phyloP scores from a whole-genome alignment of 2,888 invertebrate genomes.

The Rhyacophila evoluta region DNA sequence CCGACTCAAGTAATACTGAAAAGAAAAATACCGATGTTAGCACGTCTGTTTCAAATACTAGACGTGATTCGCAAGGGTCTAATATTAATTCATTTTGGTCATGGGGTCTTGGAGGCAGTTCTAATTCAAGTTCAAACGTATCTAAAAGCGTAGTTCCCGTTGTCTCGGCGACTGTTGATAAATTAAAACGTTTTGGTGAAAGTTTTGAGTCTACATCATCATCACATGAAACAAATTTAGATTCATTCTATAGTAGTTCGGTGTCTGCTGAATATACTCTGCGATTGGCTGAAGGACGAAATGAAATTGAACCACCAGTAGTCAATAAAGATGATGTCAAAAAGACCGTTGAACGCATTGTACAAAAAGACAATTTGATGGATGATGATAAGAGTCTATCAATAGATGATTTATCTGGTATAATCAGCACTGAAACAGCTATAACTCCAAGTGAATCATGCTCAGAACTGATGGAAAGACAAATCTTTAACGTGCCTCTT shows the following conservation, averaged over 20 bases:
- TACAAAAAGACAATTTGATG: not conserved
- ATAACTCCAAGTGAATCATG: not conserved
- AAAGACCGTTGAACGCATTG: not conserved
- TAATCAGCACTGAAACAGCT: not conserved
- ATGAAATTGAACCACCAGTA: not conserved
- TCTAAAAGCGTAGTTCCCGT: slow-evolving; percentile 9
- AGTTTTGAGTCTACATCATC: slow-evolving; percentile 30
- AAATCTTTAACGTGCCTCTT: not conserved
- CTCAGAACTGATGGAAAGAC: not conserved
- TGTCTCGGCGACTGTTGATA: slow-evolving; percentile 17
- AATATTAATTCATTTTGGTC: slow-evolving; percentile 65
- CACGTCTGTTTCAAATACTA: slow-evolving; percentile 17
- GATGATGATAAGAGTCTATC: slow-evolving; percentile 15
- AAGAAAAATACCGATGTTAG: slow-evolving; percentile 30
- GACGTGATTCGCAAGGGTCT: slow-evolving; percentile 46
- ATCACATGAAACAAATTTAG: not conserved
- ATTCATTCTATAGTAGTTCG: slow-evolving; percentile 26
- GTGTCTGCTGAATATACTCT: slow-evolving; percentile 45
- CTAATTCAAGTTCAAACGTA: slow-evolving; percentile 14
- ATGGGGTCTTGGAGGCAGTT: slow-evolving; percentile 59
- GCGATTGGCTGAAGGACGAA: slow-evolving; percentile 30
- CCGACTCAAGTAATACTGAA: slow-evolving; percentile 59
- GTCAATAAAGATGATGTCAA: not conserved
- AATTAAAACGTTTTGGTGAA: slow-evolving; percentile 38
- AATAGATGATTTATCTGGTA: not conserved